Conservation (phyloP, 1,140 invertebrate genomes). For the Ylistrum balloti region DNA sequence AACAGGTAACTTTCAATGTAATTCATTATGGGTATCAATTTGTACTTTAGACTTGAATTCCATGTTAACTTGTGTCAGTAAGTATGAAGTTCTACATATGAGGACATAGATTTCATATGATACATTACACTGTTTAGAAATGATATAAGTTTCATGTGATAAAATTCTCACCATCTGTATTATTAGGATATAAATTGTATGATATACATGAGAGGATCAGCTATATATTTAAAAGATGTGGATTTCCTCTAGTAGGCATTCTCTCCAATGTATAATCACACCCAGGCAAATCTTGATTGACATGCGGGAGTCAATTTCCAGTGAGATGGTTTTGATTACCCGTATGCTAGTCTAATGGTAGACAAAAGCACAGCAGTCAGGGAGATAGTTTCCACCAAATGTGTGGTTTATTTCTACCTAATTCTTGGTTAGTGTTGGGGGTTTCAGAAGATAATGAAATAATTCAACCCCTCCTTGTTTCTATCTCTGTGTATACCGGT, state of each 20-base stretch:
- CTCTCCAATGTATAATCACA: not conserved
- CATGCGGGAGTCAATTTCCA: slow-evolving; percentile 11
- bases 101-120: too few relatives aligned
- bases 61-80: too few relatives aligned
- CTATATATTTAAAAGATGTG: slow-evolving; percentile 6
- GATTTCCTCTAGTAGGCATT: not conserved
- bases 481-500: not conserved
- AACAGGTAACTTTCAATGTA: too few relatives aligned
- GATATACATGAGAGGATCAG: not conserved
- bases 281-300: not conserved
- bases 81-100: too few relatives aligned
- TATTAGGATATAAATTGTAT: not conserved
- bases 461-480: slow-evolving; percentile 12
- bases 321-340: slow-evolving; percentile 20
- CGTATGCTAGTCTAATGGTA: slow-evolving; percentile 32
- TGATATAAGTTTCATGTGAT: too few relatives aligned
- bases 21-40: too few relatives aligned
- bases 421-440: slow-evolving; percentile 26
- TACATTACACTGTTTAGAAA: too few relatives aligned
- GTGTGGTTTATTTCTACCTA: slow-evolving; percentile 32
- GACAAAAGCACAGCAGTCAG: not conserved
- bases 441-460: slow-evolving; percentile 35
- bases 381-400: not conserved
- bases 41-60: too few relatives aligned
- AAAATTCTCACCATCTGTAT: too few relatives aligned